Evolutionary conservation across 2,888 invertebrate genomes (phyloP).

Genomic region (Calliphora vomitoria): DNA sequence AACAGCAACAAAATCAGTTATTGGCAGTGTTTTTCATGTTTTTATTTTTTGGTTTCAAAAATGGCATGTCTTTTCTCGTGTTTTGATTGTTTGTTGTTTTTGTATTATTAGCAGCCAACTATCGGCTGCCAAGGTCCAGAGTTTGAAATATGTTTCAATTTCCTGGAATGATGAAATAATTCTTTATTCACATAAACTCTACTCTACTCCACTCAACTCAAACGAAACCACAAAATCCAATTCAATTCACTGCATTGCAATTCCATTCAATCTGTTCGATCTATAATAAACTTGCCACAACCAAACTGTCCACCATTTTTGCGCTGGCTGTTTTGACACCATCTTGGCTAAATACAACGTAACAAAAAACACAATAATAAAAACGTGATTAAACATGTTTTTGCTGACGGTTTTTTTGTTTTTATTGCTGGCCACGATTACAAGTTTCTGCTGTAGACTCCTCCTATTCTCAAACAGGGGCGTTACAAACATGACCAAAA

Average conservation of each 20-base stretch:
- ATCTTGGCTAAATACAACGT: constrained; percentile 71
- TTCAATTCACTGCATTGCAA: constrained; percentile 48
- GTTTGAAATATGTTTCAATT: constrained; percentile 65
- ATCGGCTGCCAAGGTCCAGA: constrained; percentile 18
- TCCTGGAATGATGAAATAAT: constrained; percentile 71
- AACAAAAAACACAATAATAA: constrained; percentile 38
- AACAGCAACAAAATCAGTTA: constrained; percentile 7
- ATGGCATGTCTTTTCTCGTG: constrained; percentile 59
- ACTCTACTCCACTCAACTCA: constrained; percentile 4
- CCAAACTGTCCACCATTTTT: constrained; percentile 81
- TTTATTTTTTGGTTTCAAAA: background rate
- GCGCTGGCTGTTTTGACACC: constrained; percentile 74
- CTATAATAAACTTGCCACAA: constrained; percentile 75
- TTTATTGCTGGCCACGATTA: constrained; percentile 51
- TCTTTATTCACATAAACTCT: constrained; percentile 52
- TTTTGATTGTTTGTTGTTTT: constrained; percentile 47
- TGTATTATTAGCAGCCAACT: constrained; percentile 41
- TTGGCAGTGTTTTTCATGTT: constrained; percentile 27
- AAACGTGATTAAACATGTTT: constrained; percentile 70
- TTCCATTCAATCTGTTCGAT: constrained; percentile 66
- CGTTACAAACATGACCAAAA: constrained; percentile 47
- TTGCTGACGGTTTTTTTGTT: background rate
- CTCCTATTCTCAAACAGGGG: constrained; percentile 58
- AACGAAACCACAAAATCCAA: constrained; percentile 31
- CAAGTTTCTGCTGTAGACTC: constrained; percentile 58